Evolutionary conservation across 2,888 invertebrate genomes (phyloP), one percentile per base, ranked within the genome.

Genomic region (Gonocerus acuteangulatus): DNA sequence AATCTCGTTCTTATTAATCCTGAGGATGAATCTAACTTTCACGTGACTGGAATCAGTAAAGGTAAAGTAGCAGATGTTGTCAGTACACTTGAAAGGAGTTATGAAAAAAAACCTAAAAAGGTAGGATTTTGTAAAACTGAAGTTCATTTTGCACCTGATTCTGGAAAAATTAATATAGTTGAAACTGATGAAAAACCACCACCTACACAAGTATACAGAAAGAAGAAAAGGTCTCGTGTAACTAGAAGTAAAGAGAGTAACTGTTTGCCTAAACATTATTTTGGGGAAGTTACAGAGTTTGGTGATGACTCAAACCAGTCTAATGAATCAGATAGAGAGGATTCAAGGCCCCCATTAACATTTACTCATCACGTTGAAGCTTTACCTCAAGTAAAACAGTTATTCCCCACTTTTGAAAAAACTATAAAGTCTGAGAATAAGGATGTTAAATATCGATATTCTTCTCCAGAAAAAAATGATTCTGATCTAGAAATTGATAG

Each of bases 111-210:
- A 71, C 76, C 79, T 1, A 88, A 89, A 72, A 87, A 82, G 74
- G 90, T 91, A 0, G 89, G 86, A 70, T 91, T 91, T 73, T 88
- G 89, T 71, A 90, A 90, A 76, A 90, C 90, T 1, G 91, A 91
- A 76, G 83, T 91, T 22, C 91, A 91, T 73, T 90, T 90, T 72
- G 86, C 89, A 0, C 86, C 88, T 15, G 90, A 90, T 71, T 86
- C 89, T 1, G 91, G 91, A 0, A 83, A 84, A 69, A 87, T 91
- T 0, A 89, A 90, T 71, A 89, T 91, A 62, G 89, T 91, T 32
- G 89, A 89, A 71, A 90, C 90, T 0, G 89, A 89, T 73, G 88
- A 86, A 65, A 90, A 91, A 72, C 90, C 90, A 47, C 89, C 89
- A 9, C 88, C 90, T 3, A 86, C 87, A 1, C 86, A 86, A 71